Evolutionary conservation across 2,888 invertebrate species (phyloP), one percentile per base, ranked within the genome.

Genomic region (Dusona sp.): DNA sequence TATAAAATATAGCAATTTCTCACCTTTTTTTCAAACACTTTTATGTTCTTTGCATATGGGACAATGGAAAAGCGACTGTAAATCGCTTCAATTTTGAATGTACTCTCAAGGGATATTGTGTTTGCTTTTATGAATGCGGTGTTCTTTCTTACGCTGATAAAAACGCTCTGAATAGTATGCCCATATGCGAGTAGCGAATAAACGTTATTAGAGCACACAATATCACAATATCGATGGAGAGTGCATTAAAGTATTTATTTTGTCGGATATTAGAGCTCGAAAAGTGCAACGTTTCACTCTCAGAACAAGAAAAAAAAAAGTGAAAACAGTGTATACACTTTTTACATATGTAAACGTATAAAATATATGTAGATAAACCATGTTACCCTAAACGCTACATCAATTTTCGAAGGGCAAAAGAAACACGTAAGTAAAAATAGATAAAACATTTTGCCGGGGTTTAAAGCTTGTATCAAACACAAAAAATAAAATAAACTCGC

Each of bases 111-210:
- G 25, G 57, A 57, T 57, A n/a, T 57, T 7, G 13, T 29, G 2
- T 29, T 51, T 48, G 54, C 51, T n/a, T 11, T 33, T 54, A 16
- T 22, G 33, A 33, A 54, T 36, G 19, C 4, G 13, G 36, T 73
- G 19, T 73, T 54, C 54, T 13, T 51, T 33, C 54, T 22, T 33
- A 36, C 70, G 70, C 29, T 61, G 51, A 33, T 13, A 16, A 48
- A 19, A 67, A 38, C 7, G 19, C n/a, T n/a, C 36, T 67, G 38
- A 36, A 29, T 29, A 19, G 19, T 38, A 22, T 38, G 9, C 9
- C n/a, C 3, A 36, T 67, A 13, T 36, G 65, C 61, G 29, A 61
- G 61, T 61, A n/a, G 3, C 65, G 65, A 38, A 67, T 67, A 36
- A 61, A 61, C 16, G 16, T 61, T 61, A 16, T 16, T 16, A 4